Conservation (phyloP, 2,113 vertebrate genomes). For the Eubucco bourcierii region DNA sequence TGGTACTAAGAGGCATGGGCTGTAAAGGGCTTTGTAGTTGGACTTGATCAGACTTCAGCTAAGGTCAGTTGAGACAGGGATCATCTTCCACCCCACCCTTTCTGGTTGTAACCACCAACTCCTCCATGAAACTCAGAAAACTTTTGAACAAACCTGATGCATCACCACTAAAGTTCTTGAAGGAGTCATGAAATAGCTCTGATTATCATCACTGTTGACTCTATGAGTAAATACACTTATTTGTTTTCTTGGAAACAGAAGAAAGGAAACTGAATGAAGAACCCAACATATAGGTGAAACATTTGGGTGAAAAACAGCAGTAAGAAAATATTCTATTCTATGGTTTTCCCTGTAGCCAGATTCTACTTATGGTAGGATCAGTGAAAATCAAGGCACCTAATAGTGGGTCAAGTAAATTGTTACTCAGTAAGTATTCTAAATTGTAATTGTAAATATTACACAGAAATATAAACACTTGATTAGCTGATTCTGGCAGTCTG, state of each 20-base stretch:
- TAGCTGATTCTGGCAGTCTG: constrained; percentile 40
- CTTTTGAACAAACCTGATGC: not conserved
- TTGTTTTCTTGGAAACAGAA: not conserved
- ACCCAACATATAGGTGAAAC: not conserved
- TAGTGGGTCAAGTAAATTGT: not conserved
- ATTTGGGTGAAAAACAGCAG: not conserved
- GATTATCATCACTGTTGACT: not conserved
- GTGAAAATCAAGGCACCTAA: not conserved
- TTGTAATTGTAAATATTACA: not conserved
- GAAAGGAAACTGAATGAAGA: not conserved
- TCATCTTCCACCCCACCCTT: not conserved
- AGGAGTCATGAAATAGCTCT: not conserved
- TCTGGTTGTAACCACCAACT: not conserved
- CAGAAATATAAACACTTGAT: not conserved
- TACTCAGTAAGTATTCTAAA: not conserved
- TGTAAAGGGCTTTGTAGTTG: not conserved
- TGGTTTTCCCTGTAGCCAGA: not conserved
- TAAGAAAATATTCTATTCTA: not conserved
- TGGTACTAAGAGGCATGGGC: not conserved
- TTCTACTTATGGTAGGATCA: not conserved
- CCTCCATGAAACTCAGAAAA: not conserved
- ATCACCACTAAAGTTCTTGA: not conserved
- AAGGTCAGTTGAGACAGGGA: not conserved
- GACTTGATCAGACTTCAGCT: not conserved
- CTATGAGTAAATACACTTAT: not conserved